Base-by-base conservation (phyloP, 2,888 invertebrate genomes). In the Sphecodes monilicornis region DNA sequence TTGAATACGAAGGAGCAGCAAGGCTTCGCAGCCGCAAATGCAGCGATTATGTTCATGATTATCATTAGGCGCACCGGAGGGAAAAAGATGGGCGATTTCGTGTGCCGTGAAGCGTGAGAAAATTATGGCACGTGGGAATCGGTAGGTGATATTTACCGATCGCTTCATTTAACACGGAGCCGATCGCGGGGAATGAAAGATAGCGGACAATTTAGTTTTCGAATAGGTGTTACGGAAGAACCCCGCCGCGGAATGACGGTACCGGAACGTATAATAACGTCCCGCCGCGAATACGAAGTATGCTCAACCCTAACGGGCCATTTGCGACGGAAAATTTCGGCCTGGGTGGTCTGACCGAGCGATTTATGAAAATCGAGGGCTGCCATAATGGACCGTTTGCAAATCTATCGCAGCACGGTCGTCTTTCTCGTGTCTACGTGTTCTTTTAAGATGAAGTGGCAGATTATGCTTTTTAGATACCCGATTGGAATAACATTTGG, bases 261-360 rank as follows among this genome's bases (percentile, higher is more conserved):
- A 3, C 39, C 36, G 26, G 41, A 75, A 64, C 41, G 26, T 36
- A 46, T 36, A 29, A 26, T 5, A 64, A 64, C 60, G 36, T 36
- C 57, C 32, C 26, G 32, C 18, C n/a, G 54, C 74, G 75, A 84
- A 80, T 66, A 69, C 68, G 73, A 69, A 73, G 54, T 60, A 29
- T 70, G n/a, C 26, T 43, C 11, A 41, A 26, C 18, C 39, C 73
- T 32, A 74, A 79, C 72, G 72, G 73, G 60, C 82, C 82, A 75
- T 79, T 79, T 74, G 70, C 79, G 64, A 36, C 60, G 11, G 82
- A 75, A 70, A 79, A 79, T 82, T 74, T 70, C 72, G 78, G 69
- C 39, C 50, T n/a, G 46, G 76, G 46, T 60, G 57, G 60, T 64
- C 69, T 29, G 26, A 60, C 71, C 46, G 77, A 64, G 29, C 76